A percentile compares a stretch with the other conserved stretches of the same genome.
phyloP scores from a whole-genome alignment of 2,888 invertebrate genomes.

The Epinotia nisella region DNA sequence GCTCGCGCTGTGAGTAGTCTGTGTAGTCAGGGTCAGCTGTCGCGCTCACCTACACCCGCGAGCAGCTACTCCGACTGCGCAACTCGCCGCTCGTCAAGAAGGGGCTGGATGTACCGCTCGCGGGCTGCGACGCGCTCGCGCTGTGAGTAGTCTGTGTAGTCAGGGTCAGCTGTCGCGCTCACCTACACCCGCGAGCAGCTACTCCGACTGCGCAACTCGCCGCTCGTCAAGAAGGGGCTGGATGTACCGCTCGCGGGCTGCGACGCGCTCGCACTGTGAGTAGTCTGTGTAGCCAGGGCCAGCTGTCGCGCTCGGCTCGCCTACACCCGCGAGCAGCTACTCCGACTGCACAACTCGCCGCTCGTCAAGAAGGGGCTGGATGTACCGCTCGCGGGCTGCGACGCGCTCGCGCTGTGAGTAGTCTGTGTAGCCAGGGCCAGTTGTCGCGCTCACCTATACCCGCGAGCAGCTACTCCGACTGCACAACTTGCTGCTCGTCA shows the following conservation, averaged over 20 bases:
- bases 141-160: conserved; percentile 61
- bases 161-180: conserved; percentile 80
- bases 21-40: conserved; percentile 78
- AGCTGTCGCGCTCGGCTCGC: conserved; percentile 81
- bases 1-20: conserved; percentile 69
- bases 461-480: conserved; percentile 89
- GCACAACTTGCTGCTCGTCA: conserved; percentile 88
- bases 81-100: conserved; percentile 88
- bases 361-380: conserved; percentile 89
- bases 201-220: conserved; percentile 88
- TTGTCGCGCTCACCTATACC: conserved; percentile 83
- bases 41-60: conserved; percentile 51
- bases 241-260: conserved; percentile 83
- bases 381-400: conserved; percentile 81
- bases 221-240: conserved; percentile 89
- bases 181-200: conserved; percentile 87
- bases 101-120: conserved; percentile 87
- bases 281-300: conserved; percentile 65
- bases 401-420: conserved; percentile 74
- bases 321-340: conserved; percentile 88
- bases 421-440: conserved; percentile 70
- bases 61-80: conserved; percentile 80
- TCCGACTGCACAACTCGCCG: conserved; percentile 88
- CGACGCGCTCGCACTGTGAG: conserved; percentile 76
- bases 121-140: conserved; percentile 73